phyloP scores from a whole-genome alignment of 2,113 vertebrate species.

The Vireo altiloquus region DNA sequence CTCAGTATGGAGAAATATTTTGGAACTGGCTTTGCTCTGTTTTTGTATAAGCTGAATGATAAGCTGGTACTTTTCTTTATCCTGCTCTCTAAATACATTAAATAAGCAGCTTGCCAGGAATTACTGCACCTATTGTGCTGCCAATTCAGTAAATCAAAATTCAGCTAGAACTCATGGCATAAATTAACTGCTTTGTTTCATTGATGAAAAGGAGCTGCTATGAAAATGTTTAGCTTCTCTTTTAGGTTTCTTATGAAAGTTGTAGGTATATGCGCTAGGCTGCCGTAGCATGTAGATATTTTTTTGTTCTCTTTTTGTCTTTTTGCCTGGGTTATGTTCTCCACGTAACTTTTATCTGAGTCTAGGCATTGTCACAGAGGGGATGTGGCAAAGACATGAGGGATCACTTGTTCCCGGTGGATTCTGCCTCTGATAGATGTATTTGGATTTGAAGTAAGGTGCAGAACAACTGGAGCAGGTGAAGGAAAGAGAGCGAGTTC shows the following conservation, averaged over 20 bases:
- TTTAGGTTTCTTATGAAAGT: not conserved
- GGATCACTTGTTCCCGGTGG: not conserved
- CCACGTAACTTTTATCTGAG: not conserved
- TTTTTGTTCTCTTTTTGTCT: not conserved
- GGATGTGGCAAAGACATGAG: not conserved
- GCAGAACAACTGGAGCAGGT: not conserved
- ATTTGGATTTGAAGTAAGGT: not conserved
- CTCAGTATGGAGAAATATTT: not conserved
- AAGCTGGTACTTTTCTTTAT: not conserved
- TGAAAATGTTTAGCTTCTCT: not conserved
- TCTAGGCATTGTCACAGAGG: not conserved
- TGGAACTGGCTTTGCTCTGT: not conserved
- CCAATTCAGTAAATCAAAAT: not conserved
- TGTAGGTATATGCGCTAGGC: not conserved
- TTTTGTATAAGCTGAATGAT: not conserved
- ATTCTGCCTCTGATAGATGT: not conserved
- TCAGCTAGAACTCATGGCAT: not conserved
- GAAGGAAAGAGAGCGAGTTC: not conserved
- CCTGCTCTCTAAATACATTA: not conserved
- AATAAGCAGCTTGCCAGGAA: not conserved
- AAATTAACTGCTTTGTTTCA: not conserved
- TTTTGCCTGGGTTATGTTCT: not conserved
- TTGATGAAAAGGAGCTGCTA: not conserved
- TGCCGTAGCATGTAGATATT: not conserved
- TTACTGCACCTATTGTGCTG: not conserved